Percentiles rank a stretch among this genome's conserved stretches.
Conservation (phyloP, 2,888 invertebrate genomes). For the Buathra laborator region DNA sequence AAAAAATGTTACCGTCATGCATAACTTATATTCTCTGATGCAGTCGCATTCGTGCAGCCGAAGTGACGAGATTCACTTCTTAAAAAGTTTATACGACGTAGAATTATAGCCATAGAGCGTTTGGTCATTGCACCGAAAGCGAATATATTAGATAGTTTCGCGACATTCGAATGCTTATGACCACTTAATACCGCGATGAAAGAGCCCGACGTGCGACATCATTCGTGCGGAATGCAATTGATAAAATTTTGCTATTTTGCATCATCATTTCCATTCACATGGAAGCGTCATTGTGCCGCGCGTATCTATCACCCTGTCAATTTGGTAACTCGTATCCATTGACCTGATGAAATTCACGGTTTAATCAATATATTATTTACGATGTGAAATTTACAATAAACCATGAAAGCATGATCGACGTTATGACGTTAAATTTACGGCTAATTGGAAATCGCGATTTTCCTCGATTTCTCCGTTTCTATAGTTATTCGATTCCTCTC, state of each 20-base stretch:
- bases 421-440: constrained; percentile 11
- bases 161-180: too few relatives aligned
- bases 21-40: too few relatives aligned
- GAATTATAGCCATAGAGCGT: too few relatives aligned
- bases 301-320: background rate
- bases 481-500: background rate
- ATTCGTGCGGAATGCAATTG: too few relatives aligned
- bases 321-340: background rate
- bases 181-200: too few relatives aligned
- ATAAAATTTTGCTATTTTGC: background rate
- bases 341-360: background rate
- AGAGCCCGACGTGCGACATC: too few relatives aligned
- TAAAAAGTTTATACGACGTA: too few relatives aligned
- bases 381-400: background rate
- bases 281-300: background rate
- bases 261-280: background rate
- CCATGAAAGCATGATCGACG: constrained; percentile 1
- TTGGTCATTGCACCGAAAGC: too few relatives aligned
- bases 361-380: constrained; percentile 27
- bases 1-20: too few relatives aligned
- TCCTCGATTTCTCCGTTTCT: background rate
- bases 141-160: too few relatives aligned
- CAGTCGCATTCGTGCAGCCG: too few relatives aligned
- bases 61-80: too few relatives aligned
- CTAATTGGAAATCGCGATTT: constrained; percentile 21